Percentiles rank a stretch among this genome's conserved stretches.
These are phyloP conservation scores for Meiosimyza decipiens DNA, from an alignment of 2,888 invertebrate genomes.

Conservation along the genomic window DNA sequence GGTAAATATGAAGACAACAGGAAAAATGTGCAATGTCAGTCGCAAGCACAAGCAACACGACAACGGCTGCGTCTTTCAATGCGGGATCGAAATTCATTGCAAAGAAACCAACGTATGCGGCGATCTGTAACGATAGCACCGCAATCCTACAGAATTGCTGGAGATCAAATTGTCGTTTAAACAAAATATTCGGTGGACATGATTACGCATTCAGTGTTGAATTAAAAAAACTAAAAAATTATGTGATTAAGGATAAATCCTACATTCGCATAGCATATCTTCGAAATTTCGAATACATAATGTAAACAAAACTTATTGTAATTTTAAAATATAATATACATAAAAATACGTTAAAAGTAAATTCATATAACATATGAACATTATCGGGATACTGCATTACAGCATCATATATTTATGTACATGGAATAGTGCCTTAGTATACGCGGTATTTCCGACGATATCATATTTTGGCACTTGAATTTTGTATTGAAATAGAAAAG, in stretches of 20 bases:
- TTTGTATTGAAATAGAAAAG: too few species aligned
- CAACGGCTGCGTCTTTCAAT: constrained; percentile 59
- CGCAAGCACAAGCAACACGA: constrained; percentile 40
- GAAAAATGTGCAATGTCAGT: neutral
- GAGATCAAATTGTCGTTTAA: constrained; percentile 54
- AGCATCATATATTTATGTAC: too few species aligned
- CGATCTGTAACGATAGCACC: constrained; percentile 51
- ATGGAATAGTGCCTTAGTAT: too few species aligned
- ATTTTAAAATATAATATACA: too few species aligned
- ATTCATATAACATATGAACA: too few species aligned
- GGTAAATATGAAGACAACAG: neutral
- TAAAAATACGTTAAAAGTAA: too few species aligned
- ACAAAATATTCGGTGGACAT: neutral
- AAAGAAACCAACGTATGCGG: constrained; percentile 53
- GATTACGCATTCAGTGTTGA: constrained; percentile 24
- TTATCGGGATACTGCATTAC: too few species aligned
- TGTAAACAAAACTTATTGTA: too few species aligned
- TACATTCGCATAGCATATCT: neutral
- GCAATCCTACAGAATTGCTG: constrained; percentile 35
- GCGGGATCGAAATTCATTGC: constrained; percentile 57
- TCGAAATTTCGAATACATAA: too few species aligned
- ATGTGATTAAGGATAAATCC: constrained; percentile 42
- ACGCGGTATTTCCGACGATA: too few species aligned
- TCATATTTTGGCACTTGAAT: too few species aligned
- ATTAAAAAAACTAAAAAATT: constrained; percentile 26